phyloP scores from a whole-genome alignment of 1,140 invertebrate species.

The Heterodera carotae region DNA sequence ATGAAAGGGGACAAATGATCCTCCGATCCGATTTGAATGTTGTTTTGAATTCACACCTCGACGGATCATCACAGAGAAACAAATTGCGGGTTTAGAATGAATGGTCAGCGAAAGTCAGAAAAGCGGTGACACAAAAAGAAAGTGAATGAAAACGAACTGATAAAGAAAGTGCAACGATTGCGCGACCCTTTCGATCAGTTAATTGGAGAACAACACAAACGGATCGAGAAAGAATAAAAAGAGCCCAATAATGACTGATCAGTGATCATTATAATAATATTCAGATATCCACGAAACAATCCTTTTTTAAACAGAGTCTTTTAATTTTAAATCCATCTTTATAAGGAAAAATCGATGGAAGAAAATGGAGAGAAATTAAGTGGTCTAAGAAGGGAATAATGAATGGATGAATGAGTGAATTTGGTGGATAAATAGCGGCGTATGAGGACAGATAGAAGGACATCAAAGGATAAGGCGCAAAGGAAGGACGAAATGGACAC shows the following conservation, averaged over 20 bases:
- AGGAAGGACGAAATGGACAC: conserved; percentile 1
- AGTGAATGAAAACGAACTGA: too few species aligned
- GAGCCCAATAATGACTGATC: too few species aligned
- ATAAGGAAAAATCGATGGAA: neutral
- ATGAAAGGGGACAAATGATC: too few species aligned
- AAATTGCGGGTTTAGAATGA: neutral
- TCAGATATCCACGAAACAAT: too few species aligned
- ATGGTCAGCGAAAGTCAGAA: neutral
- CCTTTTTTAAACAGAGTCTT: too few species aligned
- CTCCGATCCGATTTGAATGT: neutral
- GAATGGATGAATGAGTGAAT: neutral
- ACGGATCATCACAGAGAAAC: neutral
- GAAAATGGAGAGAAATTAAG: neutral
- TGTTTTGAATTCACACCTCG: neutral
- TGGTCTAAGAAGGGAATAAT: neutral
- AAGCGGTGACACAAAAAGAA: neutral
- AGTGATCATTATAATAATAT: too few species aligned
- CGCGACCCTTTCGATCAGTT: neutral
- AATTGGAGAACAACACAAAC: too few species aligned
- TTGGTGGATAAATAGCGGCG: neutral
- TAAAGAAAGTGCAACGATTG: too few species aligned
- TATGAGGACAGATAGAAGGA: too few species aligned
- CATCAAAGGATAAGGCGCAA: too few species aligned
- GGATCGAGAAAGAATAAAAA: too few species aligned
- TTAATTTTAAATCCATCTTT: too few species aligned